Evolutionary conservation across 2,113 vertebrate species (phyloP), one percentile per base, ranked within the genome.

Genomic region (Tringa solitaria): DNA sequence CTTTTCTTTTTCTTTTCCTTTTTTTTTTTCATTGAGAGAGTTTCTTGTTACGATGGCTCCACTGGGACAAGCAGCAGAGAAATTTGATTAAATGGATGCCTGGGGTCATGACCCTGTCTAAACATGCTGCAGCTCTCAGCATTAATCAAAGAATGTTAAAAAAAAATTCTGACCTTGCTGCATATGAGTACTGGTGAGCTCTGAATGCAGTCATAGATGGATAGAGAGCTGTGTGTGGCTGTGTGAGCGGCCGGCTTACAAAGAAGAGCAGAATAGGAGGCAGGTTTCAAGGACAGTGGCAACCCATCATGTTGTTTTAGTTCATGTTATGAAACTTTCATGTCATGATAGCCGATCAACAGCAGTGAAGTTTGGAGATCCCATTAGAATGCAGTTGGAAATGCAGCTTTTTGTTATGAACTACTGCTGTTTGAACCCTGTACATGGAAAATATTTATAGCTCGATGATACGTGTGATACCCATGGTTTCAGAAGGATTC

Each of bases 1-100:
- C 84, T 73, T 97, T 93, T 94, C 43, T 77, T 87, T 81, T 72
- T 77, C 41, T 60, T 90, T 64, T 41, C 22, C 33, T 60, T 84
- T 78, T 68, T 48, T 53, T 65, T 60, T 56, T 97, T 97, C 97
- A 98, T 97, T 98, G 97, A 98, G 97, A 98, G 96, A 97, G 93
- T 98, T 98, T 98, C 97, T 98, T 97, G 93, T 98, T 97, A 97
- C 43, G 92, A 98, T 98, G 97, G 96, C 96, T 98, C 98, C 98
- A 94, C 95, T 97, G 98, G 98, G 98, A 98, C 96, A 97, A 86
- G 97, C 97, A 98, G 97, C 98, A 98, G 98, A 98, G 97, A 98
- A 98, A 99, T 98, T 98, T 99, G 98, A 99, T 99, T 99, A 99
- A 99, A 99, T 99, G 98, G 98, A 98, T 98, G 98, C 98, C 97